phyloP scores from a whole-genome alignment of 2,888 invertebrate genomes.

The Hemicrepidius hirtus region DNA sequence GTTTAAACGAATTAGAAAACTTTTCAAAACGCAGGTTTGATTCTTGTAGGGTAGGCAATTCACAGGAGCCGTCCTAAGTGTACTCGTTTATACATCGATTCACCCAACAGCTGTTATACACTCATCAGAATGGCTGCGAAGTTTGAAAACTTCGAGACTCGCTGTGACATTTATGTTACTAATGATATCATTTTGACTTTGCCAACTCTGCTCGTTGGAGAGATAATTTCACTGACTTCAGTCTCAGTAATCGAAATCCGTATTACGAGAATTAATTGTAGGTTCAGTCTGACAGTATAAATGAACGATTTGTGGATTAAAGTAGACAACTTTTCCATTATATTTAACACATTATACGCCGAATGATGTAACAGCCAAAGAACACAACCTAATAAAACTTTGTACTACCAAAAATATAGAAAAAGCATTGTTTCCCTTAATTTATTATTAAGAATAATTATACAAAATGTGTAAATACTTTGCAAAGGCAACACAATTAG shows the following conservation, averaged over 20 bases:
- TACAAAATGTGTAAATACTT: too few species aligned
- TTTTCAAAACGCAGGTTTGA: constrained; percentile 33
- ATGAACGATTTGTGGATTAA: constrained; percentile 48
- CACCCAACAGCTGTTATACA: constrained; percentile 67
- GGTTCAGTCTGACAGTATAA: constrained; percentile 49
- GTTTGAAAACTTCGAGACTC: constrained; percentile 65
- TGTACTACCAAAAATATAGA: too few species aligned
- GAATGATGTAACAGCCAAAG: background rate
- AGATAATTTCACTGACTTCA: constrained; percentile 57
- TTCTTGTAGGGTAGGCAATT: constrained; percentile 47
- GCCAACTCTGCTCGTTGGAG: constrained; percentile 60
- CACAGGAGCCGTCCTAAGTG: constrained; percentile 52
- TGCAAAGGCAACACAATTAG: too few species aligned
- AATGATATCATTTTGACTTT: constrained; percentile 65
- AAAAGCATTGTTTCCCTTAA: too few species aligned
- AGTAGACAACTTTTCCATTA: constrained; percentile 34
- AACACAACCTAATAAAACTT: too few species aligned
- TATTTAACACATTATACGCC: constrained; percentile 28
- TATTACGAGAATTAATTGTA: constrained; percentile 50
- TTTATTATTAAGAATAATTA: too few species aligned
- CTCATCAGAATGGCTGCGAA: constrained; percentile 65
- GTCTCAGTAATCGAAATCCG: constrained; percentile 49
- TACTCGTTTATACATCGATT: constrained; percentile 66
- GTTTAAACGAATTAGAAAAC: constrained; percentile 49
- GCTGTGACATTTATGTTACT: constrained; percentile 64